phyloP scores from a whole-genome alignment of 2,888 invertebrate species.

The Pachymerium ferrugineum region DNA sequence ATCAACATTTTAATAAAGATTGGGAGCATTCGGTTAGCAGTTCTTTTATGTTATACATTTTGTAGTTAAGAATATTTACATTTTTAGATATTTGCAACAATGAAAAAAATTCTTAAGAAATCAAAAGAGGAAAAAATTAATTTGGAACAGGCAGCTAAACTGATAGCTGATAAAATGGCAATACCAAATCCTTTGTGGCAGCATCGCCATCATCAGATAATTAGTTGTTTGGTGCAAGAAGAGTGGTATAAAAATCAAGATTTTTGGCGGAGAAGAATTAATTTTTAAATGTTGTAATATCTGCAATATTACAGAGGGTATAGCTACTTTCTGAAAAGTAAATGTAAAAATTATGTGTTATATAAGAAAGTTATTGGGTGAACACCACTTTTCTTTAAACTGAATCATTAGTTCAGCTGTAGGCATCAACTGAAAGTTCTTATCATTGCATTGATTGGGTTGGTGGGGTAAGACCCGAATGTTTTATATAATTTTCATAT shows the following conservation, averaged over 20 bases:
- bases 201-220: not conserved
- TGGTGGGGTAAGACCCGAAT: too few species aligned
- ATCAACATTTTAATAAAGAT: conserved; percentile 40
- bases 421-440: too few species aligned
- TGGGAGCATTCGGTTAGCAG: conserved; percentile 42
- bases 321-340: not conserved
- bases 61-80: not conserved
- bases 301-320: not conserved
- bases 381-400: too few species aligned
- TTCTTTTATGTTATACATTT: not conserved
- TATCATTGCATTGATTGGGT: too few species aligned
- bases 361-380: too few species aligned
- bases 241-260: conserved; percentile 1
- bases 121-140: not conserved
- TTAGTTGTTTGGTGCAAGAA: not conserved
- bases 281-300: not conserved
- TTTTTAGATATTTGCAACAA: conserved; percentile 35
- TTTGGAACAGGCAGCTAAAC: not conserved
- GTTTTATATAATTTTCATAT: too few species aligned
- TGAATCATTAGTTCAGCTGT: too few species aligned
- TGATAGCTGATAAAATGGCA: not conserved
- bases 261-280: not conserved
- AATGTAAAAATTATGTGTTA: too few species aligned
- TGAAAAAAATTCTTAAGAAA: conserved; percentile 13
- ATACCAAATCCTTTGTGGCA: not conserved